Base-by-base conservation (phyloP, 2,113 vertebrate species). In the Cromileptes altivelis region DNA sequence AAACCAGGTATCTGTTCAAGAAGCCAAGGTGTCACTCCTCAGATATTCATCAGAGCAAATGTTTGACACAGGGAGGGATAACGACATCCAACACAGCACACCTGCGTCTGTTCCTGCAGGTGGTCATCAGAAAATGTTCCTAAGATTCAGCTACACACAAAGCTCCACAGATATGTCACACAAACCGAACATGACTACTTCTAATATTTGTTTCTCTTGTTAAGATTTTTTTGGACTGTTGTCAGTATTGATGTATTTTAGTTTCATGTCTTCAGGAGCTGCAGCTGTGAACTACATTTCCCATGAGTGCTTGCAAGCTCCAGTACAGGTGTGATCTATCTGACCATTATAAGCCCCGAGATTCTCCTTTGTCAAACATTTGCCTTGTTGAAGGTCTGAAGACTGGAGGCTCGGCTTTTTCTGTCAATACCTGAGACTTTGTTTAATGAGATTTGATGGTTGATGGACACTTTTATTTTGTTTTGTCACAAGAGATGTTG, bases 201-300 rank as follows among this genome's bases (percentile, higher is more conserved):
- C 8, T 23, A 12, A 18, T 67, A 6, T 50, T 1, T 73, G 4
- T 9, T 61, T 15, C 7, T 23, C 3, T 52, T 25, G 2, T 19
- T 78, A 2, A 4, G 1, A 61, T 56, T 7, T 19, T 27, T 6
- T 33, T 30, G 0, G 33, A 6, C 3, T 53, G 10, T n/a, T 55
- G 18, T 17, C 19, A 49, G 3, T 21, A 1, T 37, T 42, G 12
- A 11, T 56, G 21, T 65, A 45, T 19, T 52, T 49, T 13, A 19
- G 7, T 42, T 50, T 19, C 10, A 9, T 42, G 6, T 12, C 14
- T 73, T 27, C 7, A 7, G 23, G 23, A 56, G 7, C 53, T 75
- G 10, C 6, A 14, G 2, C 13, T 4, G n/a, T 11, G 42, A 23
- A 86, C 78, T 25, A 50, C 69, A 64, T 78, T 82, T 82, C 79